These are phyloP conservation scores for Picathartes gymnocephalus DNA, from an alignment of 2,113 vertebrate genomes.

Conservation along the genomic window DNA sequence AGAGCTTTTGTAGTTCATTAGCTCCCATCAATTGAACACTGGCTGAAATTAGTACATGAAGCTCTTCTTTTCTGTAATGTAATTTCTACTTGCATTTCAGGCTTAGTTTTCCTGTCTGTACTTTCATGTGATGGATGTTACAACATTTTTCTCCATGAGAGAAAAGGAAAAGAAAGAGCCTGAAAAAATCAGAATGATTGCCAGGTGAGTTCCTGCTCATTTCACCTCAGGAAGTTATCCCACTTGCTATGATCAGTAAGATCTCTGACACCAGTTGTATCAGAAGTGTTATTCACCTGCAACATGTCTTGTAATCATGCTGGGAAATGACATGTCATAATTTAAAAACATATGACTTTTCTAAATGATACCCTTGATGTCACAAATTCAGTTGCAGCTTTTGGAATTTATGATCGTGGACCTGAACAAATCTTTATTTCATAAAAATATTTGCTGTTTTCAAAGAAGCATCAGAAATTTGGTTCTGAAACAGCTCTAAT, in stretches of 20 bases:
- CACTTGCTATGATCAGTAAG: neutral
- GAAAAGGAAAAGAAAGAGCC: neutral
- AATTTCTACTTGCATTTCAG: slow-evolving; percentile 42
- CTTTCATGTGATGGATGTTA: neutral
- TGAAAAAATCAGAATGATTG: neutral
- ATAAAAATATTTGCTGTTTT: neutral
- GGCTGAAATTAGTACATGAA: slow-evolving; percentile 40
- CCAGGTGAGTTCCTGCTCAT: neutral
- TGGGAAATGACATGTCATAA: neutral
- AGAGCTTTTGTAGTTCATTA: slow-evolving; percentile 64
- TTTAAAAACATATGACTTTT: neutral
- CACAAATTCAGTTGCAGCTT: neutral
- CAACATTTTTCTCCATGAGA: neutral
- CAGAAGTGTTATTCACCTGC: neutral
- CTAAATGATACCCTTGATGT: neutral
- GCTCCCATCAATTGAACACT: slow-evolving; percentile 52
- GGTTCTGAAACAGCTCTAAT: neutral
- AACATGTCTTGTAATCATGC: neutral
- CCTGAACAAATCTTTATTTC: neutral
- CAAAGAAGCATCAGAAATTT: neutral
- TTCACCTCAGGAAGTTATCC: neutral
- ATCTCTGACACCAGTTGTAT: neutral
- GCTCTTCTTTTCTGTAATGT: slow-evolving; percentile 4
- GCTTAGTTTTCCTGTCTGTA: slow-evolving; percentile 6
- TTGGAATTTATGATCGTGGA: neutral